phyloP scores from a whole-genome alignment of 2,797 vertebrate genomes.

The Notolepis coatsorum region DNA sequence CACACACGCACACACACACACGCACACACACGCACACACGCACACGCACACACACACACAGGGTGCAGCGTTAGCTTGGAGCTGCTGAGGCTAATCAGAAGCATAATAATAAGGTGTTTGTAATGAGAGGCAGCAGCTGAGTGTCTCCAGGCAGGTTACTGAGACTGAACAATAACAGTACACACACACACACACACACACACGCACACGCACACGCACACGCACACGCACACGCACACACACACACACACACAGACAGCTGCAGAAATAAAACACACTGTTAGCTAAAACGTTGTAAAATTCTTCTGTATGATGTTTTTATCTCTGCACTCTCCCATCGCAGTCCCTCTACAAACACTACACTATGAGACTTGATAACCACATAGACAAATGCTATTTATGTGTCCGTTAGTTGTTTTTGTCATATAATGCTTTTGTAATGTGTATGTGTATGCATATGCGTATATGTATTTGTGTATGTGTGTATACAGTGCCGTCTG shows the following conservation, averaged over 20 bases:
- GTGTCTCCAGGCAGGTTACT: slow-evolving; percentile 68
- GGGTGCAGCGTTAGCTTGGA: slow-evolving; percentile 70
- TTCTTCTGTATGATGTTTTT: too few species aligned
- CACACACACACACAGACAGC: neutral
- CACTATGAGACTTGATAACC: neutral
- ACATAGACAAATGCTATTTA: neutral
- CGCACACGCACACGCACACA: neutral
- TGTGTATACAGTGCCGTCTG: too few species aligned
- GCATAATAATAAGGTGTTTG: slow-evolving; percentile 78
- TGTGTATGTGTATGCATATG: too few species aligned
- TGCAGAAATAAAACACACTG: neutral
- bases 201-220: neutral
- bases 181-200: neutral
- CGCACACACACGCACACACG: neutral
- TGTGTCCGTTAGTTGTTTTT: neutral
- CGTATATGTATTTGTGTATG: too few species aligned
- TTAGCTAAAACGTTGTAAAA: neutral
- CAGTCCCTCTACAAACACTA: too few species aligned
- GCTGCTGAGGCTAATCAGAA: slow-evolving; percentile 79
- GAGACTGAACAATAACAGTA: slow-evolving; percentile 3
- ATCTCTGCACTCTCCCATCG: too few species aligned
- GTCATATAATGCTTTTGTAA: neutral
- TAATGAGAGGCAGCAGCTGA: slow-evolving; percentile 83
- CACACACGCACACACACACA: neutral
- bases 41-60: neutral